Evolutionary conservation across 2,797 vertebrate genomes (phyloP).

Genomic region (Halcyon leucocephala): DNA sequence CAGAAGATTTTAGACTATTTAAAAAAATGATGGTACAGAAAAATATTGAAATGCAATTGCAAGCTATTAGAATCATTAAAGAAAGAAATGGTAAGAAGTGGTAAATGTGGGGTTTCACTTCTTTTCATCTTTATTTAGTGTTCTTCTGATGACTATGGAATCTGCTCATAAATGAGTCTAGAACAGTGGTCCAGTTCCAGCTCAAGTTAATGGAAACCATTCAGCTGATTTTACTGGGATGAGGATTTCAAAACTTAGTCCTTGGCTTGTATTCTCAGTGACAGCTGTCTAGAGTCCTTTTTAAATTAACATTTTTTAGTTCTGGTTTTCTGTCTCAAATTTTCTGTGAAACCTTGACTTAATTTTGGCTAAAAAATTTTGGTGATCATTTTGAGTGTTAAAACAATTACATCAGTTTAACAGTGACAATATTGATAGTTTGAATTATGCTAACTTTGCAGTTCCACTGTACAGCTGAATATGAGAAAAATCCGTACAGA

Average conservation of each 20-base stretch:
- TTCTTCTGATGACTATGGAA: too few relatives aligned
- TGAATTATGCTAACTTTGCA: not conserved
- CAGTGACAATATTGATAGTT: not conserved
- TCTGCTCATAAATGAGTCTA: not conserved
- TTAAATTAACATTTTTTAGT: not conserved
- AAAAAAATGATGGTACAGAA: constrained; percentile 97
- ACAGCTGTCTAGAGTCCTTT: not conserved
- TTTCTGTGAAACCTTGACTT: not conserved
- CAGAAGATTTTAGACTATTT: constrained; percentile 96
- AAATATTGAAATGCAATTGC: constrained; percentile 97
- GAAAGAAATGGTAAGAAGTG: constrained; percentile 90
- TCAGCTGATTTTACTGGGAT: not conserved
- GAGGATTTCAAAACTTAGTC: not conserved
- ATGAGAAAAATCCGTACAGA: not conserved
- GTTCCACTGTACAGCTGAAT: not conserved
- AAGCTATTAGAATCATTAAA: constrained; percentile 95
- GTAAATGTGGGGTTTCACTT: not conserved
- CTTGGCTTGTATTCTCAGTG: not conserved
- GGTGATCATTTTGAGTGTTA: not conserved
- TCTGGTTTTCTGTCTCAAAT: not conserved
- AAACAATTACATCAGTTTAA: not conserved
- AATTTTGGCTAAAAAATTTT: not conserved
- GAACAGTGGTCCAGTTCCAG: not conserved
- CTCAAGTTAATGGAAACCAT: not conserved
- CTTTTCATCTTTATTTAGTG: not conserved